Conservation (phyloP, 2,113 vertebrate genomes). For the Gorsachius goisagi region DNA sequence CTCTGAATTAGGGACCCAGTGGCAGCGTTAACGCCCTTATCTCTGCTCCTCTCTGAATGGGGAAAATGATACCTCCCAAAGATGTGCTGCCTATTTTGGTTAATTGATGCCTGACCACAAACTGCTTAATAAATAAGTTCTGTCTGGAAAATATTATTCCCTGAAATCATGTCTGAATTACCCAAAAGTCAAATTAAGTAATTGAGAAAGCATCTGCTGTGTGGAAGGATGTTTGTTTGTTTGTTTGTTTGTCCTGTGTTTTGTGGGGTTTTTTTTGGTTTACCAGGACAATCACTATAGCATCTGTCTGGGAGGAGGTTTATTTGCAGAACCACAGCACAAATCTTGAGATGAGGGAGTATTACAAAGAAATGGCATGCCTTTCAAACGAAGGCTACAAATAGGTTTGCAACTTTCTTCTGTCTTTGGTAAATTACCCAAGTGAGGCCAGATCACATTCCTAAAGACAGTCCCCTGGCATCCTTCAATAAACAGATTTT, state of each 20-base stretch:
- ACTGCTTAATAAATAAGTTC: conserved; percentile 58
- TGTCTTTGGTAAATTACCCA: conserved; percentile 54
- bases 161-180: conserved; percentile 67
- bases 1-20: not conserved
- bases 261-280: not conserved
- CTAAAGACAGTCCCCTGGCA: conserved; percentile 57
- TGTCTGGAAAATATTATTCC: conserved; percentile 75
- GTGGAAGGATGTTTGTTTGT: conserved; percentile 35
- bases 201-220: conserved; percentile 69
- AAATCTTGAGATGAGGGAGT: not conserved
- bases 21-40: not conserved
- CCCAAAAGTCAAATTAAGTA: conserved; percentile 71
- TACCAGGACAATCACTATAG: conserved; percentile 16
- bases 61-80: conserved; percentile 33
- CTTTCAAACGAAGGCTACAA: conserved; percentile 56
- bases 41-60: not conserved
- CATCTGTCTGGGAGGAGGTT: conserved; percentile 37
- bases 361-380: conserved; percentile 36
- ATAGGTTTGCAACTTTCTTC: conserved; percentile 53
- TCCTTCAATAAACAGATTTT: conserved; percentile 58
- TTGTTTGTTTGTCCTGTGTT: conserved; percentile 27
- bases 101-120: conserved; percentile 64
- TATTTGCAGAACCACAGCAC: conserved; percentile 16
- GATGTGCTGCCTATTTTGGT: conserved; percentile 35
- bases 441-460: conserved; percentile 42